phyloP scores from a whole-genome alignment of 1,140 invertebrate genomes.

The Musca vetustissima region DNA sequence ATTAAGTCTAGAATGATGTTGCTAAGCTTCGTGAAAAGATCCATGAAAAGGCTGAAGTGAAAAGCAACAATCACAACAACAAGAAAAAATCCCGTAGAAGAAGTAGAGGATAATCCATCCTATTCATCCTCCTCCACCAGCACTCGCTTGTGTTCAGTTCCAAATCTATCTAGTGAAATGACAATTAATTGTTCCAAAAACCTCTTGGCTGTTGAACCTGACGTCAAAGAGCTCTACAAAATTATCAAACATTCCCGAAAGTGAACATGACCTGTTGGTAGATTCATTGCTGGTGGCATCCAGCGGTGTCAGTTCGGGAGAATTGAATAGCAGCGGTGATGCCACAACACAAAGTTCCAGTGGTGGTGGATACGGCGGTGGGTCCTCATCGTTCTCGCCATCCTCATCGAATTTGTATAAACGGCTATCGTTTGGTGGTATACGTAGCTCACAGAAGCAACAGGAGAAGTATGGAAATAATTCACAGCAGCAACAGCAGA shows the following conservation, averaged over 20 bases:
- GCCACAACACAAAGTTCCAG: neutral
- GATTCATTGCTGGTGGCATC: conserved; percentile 7
- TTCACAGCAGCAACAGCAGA: neutral
- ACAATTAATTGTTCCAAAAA: conserved; percentile 36
- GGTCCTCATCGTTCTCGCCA: neutral
- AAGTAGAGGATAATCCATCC: neutral
- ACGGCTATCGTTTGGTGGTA: conserved; percentile 25
- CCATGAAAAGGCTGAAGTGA: conserved; percentile 38
- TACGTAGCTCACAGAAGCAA: conserved; percentile 11
- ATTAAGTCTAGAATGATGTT: too few relatives aligned
- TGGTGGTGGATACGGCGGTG: conserved; percentile 4
- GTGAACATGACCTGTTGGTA: conserved; percentile 29
- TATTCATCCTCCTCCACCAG: neutral
- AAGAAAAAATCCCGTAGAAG: too few relatives aligned
- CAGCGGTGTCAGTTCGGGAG: conserved; percentile 32
- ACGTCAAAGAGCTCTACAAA: conserved; percentile 35
- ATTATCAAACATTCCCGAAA: conserved; percentile 41
- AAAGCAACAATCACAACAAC: neutral
- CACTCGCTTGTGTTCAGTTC: conserved; percentile 23
- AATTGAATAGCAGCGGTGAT: conserved; percentile 37
- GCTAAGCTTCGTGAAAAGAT: too few relatives aligned
- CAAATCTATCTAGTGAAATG: conserved; percentile 28
- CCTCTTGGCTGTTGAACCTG: conserved; percentile 30
- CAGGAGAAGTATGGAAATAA: conserved; percentile 4
- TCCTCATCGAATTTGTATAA: conserved; percentile 25